Percentiles rank a stretch among this genome's conserved stretches.
Conservation (phyloP, 2,113 vertebrate species). For the Varanus salvator region DNA sequence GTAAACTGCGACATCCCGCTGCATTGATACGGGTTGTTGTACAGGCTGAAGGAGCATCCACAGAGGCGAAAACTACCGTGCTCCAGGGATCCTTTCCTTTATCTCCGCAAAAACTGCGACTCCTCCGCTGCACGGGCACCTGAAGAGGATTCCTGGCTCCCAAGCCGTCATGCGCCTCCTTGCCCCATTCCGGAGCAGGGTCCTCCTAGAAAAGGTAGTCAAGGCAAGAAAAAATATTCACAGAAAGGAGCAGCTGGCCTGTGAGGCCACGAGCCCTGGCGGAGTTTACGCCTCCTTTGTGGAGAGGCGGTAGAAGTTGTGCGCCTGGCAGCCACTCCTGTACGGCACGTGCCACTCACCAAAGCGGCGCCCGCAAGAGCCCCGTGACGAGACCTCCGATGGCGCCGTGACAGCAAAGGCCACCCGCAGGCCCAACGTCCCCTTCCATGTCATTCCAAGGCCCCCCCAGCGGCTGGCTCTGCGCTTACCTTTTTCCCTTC, state of each 20-base stretch:
- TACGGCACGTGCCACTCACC: background rate
- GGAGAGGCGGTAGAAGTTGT: background rate
- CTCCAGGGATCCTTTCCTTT: constrained; percentile 11
- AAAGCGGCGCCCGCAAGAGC: background rate
- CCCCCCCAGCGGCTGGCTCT: rapidly evolving
- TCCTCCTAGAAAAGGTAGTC: constrained; percentile 24
- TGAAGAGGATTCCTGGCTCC: rapidly evolving
- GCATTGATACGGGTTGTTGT: no score
- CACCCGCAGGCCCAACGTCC: background rate
- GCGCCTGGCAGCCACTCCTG: background rate
- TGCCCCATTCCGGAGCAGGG: constrained; percentile 32
- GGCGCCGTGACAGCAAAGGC: background rate
- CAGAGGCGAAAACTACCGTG: constrained; percentile 48
- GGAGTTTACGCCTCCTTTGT: background rate
- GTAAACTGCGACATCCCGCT: background rate
- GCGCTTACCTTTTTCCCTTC: constrained; percentile 71
- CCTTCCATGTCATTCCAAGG: background rate
- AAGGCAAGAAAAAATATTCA: background rate
- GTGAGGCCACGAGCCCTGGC: background rate
- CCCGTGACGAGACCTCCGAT: background rate
- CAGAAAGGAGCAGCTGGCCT: background rate
- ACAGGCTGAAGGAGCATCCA: no score
- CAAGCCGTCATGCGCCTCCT: background rate
- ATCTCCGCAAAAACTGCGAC: constrained; percentile 70
- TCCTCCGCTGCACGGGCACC: constrained; percentile 25